phyloP scores from a whole-genome alignment of 2,797 vertebrate genomes.

The Otolemur crassicaudatus region DNA sequence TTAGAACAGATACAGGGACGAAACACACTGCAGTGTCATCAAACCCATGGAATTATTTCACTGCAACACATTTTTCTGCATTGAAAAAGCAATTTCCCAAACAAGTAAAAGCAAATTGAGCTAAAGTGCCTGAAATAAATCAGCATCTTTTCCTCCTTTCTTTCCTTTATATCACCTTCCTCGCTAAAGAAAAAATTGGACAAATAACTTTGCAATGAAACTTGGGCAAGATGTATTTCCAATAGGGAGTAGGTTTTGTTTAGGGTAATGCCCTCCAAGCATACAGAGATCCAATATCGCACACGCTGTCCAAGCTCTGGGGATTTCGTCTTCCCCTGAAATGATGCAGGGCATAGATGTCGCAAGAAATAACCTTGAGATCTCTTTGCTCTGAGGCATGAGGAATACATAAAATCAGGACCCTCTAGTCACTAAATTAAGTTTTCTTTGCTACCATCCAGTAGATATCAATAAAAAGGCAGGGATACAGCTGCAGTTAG shows the following conservation, averaged over 20 bases:
- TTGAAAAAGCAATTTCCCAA: slow-evolving; percentile 77
- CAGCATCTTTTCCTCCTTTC: slow-evolving; percentile 44
- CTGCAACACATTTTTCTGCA: slow-evolving; percentile 65
- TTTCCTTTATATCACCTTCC: slow-evolving; percentile 63
- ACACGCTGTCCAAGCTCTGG: background rate
- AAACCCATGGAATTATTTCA: slow-evolving; percentile 68
- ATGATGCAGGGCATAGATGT: background rate
- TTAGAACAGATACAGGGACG: slow-evolving; percentile 48
- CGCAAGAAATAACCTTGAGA: background rate
- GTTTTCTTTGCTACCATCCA: slow-evolving; percentile 27
- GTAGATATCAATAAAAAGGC: slow-evolving; percentile 10
- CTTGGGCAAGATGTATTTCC: background rate
- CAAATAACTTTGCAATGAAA: slow-evolving; percentile 39
- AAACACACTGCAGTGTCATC: slow-evolving; percentile 69
- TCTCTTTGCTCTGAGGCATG: background rate
- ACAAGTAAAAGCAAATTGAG: slow-evolving; percentile 73
- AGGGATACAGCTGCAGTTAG: background rate
- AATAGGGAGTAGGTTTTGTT: background rate
- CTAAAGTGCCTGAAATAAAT: slow-evolving; percentile 73
- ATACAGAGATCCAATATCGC: background rate
- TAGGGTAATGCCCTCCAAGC: background rate
- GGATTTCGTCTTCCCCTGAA: background rate
- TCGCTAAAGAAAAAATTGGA: slow-evolving; percentile 38
- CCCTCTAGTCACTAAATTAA: background rate
- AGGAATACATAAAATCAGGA: background rate